Percentiles rank a stretch among this genome's conserved stretches.
Evolutionary conservation across 1,140 invertebrate species (phyloP).

Genomic region (Sycophila sp.): DNA sequence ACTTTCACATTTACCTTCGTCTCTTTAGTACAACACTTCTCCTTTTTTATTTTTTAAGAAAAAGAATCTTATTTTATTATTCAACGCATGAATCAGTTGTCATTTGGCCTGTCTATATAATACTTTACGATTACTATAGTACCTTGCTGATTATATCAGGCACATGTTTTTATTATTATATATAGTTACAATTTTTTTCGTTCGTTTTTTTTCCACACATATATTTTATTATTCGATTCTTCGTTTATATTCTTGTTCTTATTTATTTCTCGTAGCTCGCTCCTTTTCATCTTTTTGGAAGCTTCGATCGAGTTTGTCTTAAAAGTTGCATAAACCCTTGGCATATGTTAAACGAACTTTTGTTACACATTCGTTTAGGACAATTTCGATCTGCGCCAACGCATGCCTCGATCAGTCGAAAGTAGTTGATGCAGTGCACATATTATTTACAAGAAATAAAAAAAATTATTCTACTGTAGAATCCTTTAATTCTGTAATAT

Average conservation of each 20-base stretch:
- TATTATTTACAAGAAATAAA: too few species aligned
- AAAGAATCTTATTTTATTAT: too few species aligned
- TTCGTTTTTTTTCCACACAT: too few species aligned
- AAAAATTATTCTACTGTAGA: too few species aligned
- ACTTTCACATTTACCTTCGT: background rate
- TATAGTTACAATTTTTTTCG: background rate
- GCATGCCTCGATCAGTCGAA: conserved; percentile 38
- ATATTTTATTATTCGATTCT: background rate
- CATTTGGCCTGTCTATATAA: too few species aligned
- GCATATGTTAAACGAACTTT: too few species aligned
- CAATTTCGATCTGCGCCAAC: conserved; percentile 30
- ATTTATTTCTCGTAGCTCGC: background rate
- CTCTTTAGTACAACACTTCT: conserved; percentile 18
- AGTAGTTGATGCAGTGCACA: conserved; percentile 4
- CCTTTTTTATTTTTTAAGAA: conserved; percentile 28
- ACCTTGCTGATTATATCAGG: too few species aligned
- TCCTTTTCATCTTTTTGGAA: background rate
- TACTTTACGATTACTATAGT: too few species aligned
- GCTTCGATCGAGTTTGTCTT: conserved; percentile 8
- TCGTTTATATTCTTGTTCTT: conserved; percentile 2
- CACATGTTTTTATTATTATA: background rate
- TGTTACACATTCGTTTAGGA: background rate
- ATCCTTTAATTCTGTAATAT: too few species aligned
- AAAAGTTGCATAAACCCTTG: background rate
- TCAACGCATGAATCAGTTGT: conserved; percentile 38